Conservation (phyloP, 2,797 vertebrate species). For the Esox masquinongy region DNA sequence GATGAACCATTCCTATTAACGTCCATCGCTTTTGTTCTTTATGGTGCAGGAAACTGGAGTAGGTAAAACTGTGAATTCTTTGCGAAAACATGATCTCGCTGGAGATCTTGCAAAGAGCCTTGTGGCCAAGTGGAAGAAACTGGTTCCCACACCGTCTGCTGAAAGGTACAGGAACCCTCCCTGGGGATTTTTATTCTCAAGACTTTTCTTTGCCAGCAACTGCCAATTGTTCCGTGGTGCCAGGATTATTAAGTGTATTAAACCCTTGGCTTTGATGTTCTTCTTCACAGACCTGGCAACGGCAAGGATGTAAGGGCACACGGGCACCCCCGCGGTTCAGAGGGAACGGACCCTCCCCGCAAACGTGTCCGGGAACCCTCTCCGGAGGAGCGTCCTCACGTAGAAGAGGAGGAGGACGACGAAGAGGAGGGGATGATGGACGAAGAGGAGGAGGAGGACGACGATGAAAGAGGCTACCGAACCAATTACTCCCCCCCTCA, state of each 20-base stretch:
- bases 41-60: constrained; percentile 88
- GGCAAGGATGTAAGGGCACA: constrained; percentile 66
- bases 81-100: constrained; percentile 87
- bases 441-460: constrained; percentile 62
- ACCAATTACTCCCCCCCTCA: constrained; percentile 70
- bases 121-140: constrained; percentile 95
- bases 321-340: constrained; percentile 42
- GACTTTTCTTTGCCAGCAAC: neutral
- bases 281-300: constrained; percentile 58
- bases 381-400: constrained; percentile 63
- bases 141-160: constrained; percentile 85
- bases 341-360: constrained; percentile 45
- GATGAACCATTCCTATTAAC: neutral
- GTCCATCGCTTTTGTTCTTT: constrained; percentile 6
- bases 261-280: neutral
- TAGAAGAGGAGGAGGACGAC: constrained; percentile 52
- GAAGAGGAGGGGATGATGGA: constrained; percentile 33
- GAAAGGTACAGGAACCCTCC: constrained; percentile 76
- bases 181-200: neutral
- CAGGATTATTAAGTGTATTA: neutral
- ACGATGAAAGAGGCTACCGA: constrained; percentile 61
- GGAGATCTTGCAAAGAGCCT: constrained; percentile 88
- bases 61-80: constrained; percentile 94
- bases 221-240: no score
- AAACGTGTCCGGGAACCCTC: constrained; percentile 75